Percentiles rank a stretch among this genome's conserved stretches.
Conservation (phyloP, 2,113 vertebrate species). For the Bungarus multicinctus region DNA sequence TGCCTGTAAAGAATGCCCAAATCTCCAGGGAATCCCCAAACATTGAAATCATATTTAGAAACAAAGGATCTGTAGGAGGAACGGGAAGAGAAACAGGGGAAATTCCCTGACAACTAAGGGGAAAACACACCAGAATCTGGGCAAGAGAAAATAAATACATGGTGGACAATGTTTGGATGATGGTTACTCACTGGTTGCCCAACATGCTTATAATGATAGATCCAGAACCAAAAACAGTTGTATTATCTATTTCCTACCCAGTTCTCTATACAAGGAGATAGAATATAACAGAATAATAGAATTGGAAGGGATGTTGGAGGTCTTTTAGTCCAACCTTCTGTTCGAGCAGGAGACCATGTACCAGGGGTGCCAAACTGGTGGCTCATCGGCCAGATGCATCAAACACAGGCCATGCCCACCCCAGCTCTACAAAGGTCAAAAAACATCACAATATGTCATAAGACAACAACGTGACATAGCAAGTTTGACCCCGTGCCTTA, state of each 20-base stretch:
- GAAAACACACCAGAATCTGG: not conserved
- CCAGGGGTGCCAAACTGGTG: too few relatives aligned
- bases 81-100: not conserved
- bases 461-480: too few relatives aligned
- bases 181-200: not conserved
- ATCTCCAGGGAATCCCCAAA: not conserved
- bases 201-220: not conserved
- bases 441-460: too few relatives aligned
- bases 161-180: too few relatives aligned
- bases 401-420: too few relatives aligned
- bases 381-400: too few relatives aligned
- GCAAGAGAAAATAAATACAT: not conserved
- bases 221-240: not conserved
- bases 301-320: not conserved
- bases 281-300: not conserved
- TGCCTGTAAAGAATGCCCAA: not conserved
- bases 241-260: not conserved
- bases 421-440: too few relatives aligned
- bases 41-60: not conserved
- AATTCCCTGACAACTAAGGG: not conserved
- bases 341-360: not conserved
- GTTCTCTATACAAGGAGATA: not conserved
- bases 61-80: not conserved
- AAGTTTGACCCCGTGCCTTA: too few relatives aligned
- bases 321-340: not conserved